phyloP scores from a whole-genome alignment of 1,140 invertebrate species.

The Brachystomella parvula region DNA sequence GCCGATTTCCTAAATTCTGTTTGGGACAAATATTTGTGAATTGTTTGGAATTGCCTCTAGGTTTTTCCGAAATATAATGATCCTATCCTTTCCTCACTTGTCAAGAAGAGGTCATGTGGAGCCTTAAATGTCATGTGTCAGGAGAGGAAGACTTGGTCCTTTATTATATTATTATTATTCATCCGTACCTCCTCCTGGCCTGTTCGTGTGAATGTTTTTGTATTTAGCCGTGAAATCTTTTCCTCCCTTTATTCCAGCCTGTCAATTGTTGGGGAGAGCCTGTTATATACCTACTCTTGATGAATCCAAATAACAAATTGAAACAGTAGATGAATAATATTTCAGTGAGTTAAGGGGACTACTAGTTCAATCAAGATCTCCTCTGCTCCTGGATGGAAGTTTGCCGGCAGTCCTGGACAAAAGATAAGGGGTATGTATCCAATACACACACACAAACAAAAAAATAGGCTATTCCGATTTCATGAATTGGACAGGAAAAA shows the following conservation, averaged over 20 bases:
- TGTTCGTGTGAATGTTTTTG: slow-evolving; percentile 16
- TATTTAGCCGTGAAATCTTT: neutral
- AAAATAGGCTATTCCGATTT: slow-evolving; percentile 35
- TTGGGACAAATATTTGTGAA: neutral
- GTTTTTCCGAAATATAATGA: no score
- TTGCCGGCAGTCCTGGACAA: slow-evolving; percentile 29
- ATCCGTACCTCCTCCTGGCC: neutral
- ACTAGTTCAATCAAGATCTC: slow-evolving; percentile 28
- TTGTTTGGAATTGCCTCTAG: no score
- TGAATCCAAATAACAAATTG: slow-evolving; percentile 8
- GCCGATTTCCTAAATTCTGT: neutral
- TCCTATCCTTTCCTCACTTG: slow-evolving; percentile 5
- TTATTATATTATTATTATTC: neutral
- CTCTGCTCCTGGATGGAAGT: no score
- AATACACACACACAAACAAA: slow-evolving; percentile 16
- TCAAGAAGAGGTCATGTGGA: slow-evolving; percentile 8
- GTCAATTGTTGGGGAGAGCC: neutral
- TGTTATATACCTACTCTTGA: neutral
- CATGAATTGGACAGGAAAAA: slow-evolving; percentile 22
- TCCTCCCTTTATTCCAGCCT: neutral
- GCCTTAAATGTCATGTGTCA: slow-evolving; percentile 8
- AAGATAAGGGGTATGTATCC: slow-evolving; percentile 31
- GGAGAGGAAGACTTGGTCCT: neutral
- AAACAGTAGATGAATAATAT: slow-evolving; percentile 14
- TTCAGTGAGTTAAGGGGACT: neutral